These are phyloP conservation scores for Pycnonotus jocosus DNA, from an alignment of 2,113 vertebrate species.

Conservation along the genomic window DNA sequence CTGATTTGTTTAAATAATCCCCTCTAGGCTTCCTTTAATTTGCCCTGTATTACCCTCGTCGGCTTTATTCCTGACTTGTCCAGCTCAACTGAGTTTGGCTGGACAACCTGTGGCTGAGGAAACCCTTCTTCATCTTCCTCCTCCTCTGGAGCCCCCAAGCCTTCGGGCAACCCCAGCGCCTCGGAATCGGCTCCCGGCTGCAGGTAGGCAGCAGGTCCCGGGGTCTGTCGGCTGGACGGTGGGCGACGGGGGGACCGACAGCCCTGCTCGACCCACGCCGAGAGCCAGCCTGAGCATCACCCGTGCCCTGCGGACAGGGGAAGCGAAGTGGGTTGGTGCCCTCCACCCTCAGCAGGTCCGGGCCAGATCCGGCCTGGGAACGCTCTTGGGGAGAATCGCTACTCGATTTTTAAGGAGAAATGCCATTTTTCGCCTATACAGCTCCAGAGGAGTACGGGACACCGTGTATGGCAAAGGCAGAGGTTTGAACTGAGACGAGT, in stretches of 20 bases:
- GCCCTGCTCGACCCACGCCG: background rate
- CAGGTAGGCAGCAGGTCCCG: background rate
- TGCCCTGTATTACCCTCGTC: background rate
- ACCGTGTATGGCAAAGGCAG: background rate
- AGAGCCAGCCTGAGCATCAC: background rate
- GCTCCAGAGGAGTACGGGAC: background rate
- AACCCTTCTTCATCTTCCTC: background rate
- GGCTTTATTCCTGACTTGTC: background rate
- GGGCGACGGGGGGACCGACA: accelerated
- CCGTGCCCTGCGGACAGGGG: background rate
- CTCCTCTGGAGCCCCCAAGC: background rate
- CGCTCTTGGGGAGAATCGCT: too few species aligned
- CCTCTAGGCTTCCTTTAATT: conserved; percentile 7
- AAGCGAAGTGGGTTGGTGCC: background rate
- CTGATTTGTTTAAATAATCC: conserved; percentile 36
- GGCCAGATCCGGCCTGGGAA: background rate
- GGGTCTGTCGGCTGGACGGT: background rate
- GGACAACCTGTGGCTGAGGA: background rate
- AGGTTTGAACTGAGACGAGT: background rate
- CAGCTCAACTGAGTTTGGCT: background rate
- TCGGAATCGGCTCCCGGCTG: background rate
- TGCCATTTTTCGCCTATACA: background rate
- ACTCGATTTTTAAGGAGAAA: background rate
- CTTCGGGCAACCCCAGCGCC: background rate
- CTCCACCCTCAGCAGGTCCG: background rate